These are phyloP conservation scores for Yponomeuta cagnagella DNA, from an alignment of 2,888 invertebrate species.

Conservation along the genomic window DNA sequence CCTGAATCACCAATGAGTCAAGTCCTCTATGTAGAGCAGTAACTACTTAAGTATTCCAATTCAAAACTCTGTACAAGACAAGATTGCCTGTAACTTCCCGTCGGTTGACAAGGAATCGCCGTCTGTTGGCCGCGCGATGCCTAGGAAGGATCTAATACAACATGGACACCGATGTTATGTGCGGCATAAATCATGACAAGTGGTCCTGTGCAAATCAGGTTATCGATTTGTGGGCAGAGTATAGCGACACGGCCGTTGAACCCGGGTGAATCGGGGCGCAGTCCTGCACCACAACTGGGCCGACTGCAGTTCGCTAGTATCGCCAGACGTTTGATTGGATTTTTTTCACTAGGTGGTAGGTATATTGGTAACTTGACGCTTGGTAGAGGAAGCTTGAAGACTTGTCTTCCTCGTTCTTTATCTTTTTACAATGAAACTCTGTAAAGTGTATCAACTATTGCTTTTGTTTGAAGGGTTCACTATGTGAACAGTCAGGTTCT, in stretches of 20 bases:
- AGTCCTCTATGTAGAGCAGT: background rate
- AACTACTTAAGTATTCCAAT: background rate
- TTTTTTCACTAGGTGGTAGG: too few relatives aligned
- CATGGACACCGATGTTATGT: constrained; percentile 5
- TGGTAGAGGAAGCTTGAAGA: too few relatives aligned
- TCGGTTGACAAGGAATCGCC: too few relatives aligned
- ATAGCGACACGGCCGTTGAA: constrained; percentile 53
- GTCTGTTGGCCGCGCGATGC: too few relatives aligned
- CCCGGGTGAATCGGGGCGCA: constrained; percentile 40
- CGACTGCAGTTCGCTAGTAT: background rate
- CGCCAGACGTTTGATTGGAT: background rate
- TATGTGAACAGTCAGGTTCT: too few relatives aligned
- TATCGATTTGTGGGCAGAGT: constrained; percentile 61
- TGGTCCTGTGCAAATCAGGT: constrained; percentile 63
- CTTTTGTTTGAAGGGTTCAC: too few relatives aligned
- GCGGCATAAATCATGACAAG: constrained; percentile 42
- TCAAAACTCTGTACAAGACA: too few relatives aligned
- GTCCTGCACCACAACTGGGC: constrained; percentile 17
- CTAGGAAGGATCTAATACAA: constrained; percentile 12
- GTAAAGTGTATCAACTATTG: too few relatives aligned
- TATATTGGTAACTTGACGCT: too few relatives aligned
- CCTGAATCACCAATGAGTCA: constrained; percentile 2
- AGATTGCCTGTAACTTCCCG: too few relatives aligned
- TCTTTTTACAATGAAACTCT: too few relatives aligned
- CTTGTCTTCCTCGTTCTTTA: too few relatives aligned